Percentiles rank a stretch among this genome's conserved stretches.
phyloP scores from a whole-genome alignment of 2,888 invertebrate genomes.

The Scotopteryx bipunctaria region DNA sequence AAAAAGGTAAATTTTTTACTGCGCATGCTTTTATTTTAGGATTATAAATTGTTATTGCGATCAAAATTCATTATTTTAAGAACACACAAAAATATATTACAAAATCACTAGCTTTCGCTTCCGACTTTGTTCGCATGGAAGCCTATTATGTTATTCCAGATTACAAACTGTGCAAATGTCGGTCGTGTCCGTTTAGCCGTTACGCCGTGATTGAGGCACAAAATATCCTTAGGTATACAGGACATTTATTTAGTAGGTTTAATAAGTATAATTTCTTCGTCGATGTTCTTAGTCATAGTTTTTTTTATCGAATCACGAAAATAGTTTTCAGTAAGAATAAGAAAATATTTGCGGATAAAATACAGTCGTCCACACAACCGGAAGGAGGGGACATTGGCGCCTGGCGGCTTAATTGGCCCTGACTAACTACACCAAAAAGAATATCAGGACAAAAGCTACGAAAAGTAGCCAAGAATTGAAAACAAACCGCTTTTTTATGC shows the following conservation, averaged over 20 bases:
- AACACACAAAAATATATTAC: not conserved
- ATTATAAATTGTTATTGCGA: not conserved
- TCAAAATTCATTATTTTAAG: not conserved
- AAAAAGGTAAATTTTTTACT: constrained; percentile 17
- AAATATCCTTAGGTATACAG: no score
- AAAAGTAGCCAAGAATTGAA: constrained; percentile 33
- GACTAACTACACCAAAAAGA: constrained; percentile 68
- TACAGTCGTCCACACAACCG: constrained; percentile 42
- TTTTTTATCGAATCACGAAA: no score
- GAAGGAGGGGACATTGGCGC: constrained; percentile 60
- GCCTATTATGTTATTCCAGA: no score
- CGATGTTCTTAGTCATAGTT: no score
- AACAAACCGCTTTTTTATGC: not conserved
- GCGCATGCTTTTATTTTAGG: constrained; percentile 2
- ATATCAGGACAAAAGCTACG: constrained; percentile 59
- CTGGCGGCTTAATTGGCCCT: constrained; percentile 70
- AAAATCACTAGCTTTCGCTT: not conserved
- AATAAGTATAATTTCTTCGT: no score
- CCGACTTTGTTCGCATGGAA: no score
- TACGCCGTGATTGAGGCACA: no score
- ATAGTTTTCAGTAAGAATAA: constrained; percentile 6
- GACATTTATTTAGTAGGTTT: no score
- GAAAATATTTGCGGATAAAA: constrained; percentile 14
- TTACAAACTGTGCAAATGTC: no score
- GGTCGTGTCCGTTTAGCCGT: no score